Evolutionary conservation across 2,797 vertebrate genomes (phyloP), one percentile per base, ranked within the genome.

Genomic region (Parauchenoglanis punctatus): DNA sequence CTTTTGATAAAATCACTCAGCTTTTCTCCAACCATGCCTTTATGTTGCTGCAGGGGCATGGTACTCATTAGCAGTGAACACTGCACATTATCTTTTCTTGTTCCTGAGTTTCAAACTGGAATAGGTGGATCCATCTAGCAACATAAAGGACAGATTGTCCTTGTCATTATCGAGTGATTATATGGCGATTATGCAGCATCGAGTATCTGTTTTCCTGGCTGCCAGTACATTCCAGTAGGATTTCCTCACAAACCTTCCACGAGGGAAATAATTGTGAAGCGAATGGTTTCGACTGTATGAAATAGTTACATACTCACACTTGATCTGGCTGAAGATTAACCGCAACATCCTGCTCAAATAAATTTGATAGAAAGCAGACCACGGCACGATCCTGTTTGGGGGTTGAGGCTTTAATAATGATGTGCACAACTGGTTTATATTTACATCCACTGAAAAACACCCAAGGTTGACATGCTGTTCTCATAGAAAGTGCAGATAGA

Each of bases 1-100:
- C 59, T 87, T 89, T 88, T 89, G 80, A 88, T 87, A 86, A 86
- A 90, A 90, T 90, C 83, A 81, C 86, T 63, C 52, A 12, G 13
- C 83, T 73, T 84, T 81, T 18, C 20, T 49, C 67, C 8, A 73
- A 89, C 75, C 84, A 86, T 86, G 77, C 86, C 87, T 87, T 73
- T 63, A 78, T 68, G 49, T 59, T 72, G 28, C 54, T 88, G 28
- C 81, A 85, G 59, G 18, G 40, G 73, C 72, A 87, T 91, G 90
- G 86, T 85, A 72, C 67, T 86, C 58, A 91, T 89, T 90, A 86
- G 40, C 23, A 17, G 2, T 44, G 52, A 84, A 73, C 52, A 17
- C 56, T 49, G 68, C 59, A 73, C 77, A 59, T 81, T 20, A 31
- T 81, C 31, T 59, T 61, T 44, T 81, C 31, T 15, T 40, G 31